Percentiles rank a stretch among this genome's conserved stretches.
phyloP scores from a whole-genome alignment of 2,113 vertebrate species.

The Isichthys henryi region DNA sequence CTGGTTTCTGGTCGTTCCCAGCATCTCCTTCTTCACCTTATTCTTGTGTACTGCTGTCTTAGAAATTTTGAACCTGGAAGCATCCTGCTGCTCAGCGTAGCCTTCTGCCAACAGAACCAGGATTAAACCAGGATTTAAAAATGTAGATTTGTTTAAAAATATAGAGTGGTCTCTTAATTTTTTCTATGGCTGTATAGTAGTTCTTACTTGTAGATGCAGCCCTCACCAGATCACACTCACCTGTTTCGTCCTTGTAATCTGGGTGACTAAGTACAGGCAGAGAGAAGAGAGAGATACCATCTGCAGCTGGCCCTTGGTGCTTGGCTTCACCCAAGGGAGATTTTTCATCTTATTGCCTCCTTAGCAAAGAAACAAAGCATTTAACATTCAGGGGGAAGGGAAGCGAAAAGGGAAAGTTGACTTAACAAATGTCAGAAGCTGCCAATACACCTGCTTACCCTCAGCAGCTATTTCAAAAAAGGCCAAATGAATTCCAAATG shows the following conservation, averaged over 20 bases:
- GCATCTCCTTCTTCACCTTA: too few species aligned
- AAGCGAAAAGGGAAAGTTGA: conserved; percentile 18
- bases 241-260: background rate
- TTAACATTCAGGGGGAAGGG: conserved; percentile 20
- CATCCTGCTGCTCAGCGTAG: too few species aligned
- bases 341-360: background rate
- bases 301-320: background rate
- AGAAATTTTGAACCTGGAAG: background rate
- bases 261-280: background rate
- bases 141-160: too few species aligned
- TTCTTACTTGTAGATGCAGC: background rate
- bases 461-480: background rate
- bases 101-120: too few species aligned
- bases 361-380: background rate
- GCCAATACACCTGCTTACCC: conserved; percentile 22
- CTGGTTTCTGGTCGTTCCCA: too few species aligned
- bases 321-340: background rate
- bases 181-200: background rate
- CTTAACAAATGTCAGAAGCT: conserved; percentile 23
- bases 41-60: background rate
- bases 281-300: background rate
- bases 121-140: too few species aligned
- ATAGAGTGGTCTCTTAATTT: too few species aligned
- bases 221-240: background rate
- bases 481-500: conserved; percentile 11